These are phyloP conservation scores for Oriolus oriolus DNA, from an alignment of 2,113 vertebrate species.

Conservation along the genomic window DNA sequence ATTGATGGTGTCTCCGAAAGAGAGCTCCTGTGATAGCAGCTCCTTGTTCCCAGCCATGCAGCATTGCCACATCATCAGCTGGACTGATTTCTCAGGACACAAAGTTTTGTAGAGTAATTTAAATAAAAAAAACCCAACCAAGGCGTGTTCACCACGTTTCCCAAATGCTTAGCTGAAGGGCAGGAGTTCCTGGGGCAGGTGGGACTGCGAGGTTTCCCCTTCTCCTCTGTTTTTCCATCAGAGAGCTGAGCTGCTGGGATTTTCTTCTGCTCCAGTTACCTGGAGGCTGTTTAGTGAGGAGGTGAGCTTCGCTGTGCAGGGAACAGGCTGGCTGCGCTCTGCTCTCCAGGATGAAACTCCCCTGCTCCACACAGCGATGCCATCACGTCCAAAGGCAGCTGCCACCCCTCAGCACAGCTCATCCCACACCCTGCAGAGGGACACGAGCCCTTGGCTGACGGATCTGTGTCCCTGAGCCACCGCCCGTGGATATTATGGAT, in stretches of 20 bases:
- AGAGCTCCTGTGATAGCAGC: background rate
- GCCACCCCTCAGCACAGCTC: background rate
- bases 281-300: background rate
- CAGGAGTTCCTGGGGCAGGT: background rate
- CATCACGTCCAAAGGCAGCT: background rate
- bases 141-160: background rate
- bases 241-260: background rate
- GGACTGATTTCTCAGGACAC: background rate
- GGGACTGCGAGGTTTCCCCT: background rate
- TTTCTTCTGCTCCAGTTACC: background rate
- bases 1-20: background rate
- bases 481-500: background rate
- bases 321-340: background rate
- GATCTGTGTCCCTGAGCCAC: background rate
- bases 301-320: background rate
- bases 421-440: background rate
- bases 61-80: background rate
- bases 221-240: background rate
- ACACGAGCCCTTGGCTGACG: background rate
- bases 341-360: background rate
- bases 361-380: background rate
- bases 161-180: background rate
- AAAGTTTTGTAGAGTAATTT: background rate
- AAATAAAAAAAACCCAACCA: background rate
- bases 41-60: background rate